phyloP scores from a whole-genome alignment of 2,888 invertebrate genomes.

The Rhopalosiphum nymphaeae region DNA sequence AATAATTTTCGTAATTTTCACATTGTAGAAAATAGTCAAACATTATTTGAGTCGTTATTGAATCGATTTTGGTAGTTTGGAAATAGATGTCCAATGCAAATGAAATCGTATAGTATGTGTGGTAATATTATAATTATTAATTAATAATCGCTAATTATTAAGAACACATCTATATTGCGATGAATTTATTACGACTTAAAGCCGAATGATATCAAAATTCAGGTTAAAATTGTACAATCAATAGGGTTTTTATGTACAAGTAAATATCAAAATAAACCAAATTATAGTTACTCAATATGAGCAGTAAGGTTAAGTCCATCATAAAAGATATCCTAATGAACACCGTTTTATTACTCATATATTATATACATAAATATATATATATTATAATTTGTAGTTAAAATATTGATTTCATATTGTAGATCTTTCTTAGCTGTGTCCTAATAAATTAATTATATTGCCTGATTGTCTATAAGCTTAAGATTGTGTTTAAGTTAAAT shows the following conservation, averaged over 20 bases:
- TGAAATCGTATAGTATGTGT: not conserved
- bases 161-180: not conserved
- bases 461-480: conserved; percentile 64
- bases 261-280: conserved; percentile 9
- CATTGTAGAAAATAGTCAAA: not conserved
- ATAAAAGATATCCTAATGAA: conserved; percentile 17
- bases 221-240: conserved; percentile 26
- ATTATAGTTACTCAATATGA: conserved; percentile 26
- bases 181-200: conserved; percentile 5
- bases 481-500: conserved; percentile 60
- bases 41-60: not conserved
- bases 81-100: conserved; percentile 6
- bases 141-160: not conserved
- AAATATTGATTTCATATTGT: not conserved
- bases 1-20: not conserved
- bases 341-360: conserved; percentile 15
- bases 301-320: conserved; percentile 12
- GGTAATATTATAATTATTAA: not conserved
- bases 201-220: not conserved
- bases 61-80: not conserved
- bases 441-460: conserved; percentile 31
- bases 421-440: conserved; percentile 18
- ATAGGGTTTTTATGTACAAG: not conserved
- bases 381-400: not conserved
- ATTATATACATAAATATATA: no score